Base-by-base conservation (phyloP, 2,797 vertebrate species). In the Hemitrygon akajei region DNA sequence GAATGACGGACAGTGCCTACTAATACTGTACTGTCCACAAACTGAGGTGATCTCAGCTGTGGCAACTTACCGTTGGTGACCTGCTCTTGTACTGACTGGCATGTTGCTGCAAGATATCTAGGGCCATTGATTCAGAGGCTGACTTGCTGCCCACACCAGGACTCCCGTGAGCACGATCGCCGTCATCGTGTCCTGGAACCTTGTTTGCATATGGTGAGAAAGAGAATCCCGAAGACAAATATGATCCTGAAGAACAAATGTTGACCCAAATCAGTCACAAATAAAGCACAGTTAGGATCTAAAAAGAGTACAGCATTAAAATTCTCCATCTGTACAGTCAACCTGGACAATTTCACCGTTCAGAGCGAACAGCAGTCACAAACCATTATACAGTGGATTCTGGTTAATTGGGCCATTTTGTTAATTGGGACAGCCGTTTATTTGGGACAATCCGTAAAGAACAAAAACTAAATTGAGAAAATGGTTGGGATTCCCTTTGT, bases 61-160 rank as follows among this genome's bases (percentile, higher is more conserved):
- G 76, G 73, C 7, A 10, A n/a, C 97, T 97, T 94, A 99, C 98
- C 89, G 99, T 99, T 94, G 99, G 99, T 0, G 99, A 99, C 96
- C 99, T 99, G 97, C 98, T 99, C 96, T 99, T 99, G 97, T 99
- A 99, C 96, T 99, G 98, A 96, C 98, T 99, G 96, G 98, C 98
- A 0, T 98, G 98, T 95, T 99, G 98, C 96, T 99, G 98, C 95
- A 99, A 96, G 96, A 98, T 98, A 94, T 99, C 98, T 96, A 99
- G 96, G 94, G 98, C 98, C 97, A 99, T 99, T 96, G 98, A 98
- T 96, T 99, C 98, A 0, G 98, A 97, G 94, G 97, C 97, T 75
- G 97, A 97, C 96, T 99, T 99, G 94, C 97, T 97, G 92, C 97
- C 96, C 94, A 98, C 97, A 0, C 97, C 99, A 86, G 98, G 98